Evolutionary conservation across 2,113 vertebrate genomes (phyloP), one percentile per base, ranked within the genome.

Genomic region (Callospermophilus lateralis): DNA sequence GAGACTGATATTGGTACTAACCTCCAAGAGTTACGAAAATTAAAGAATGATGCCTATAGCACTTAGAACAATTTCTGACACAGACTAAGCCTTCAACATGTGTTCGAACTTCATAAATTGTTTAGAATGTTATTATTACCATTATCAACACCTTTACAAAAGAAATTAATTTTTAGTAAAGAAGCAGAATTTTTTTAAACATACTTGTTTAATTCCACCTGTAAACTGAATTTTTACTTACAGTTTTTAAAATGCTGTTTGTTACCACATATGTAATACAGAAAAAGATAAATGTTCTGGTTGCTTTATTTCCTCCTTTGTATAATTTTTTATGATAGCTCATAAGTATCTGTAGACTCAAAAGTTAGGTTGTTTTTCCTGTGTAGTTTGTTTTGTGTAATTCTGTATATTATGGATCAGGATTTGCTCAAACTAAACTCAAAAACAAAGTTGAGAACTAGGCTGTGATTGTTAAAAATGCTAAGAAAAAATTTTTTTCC

Each of bases 101-200:
- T 61, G 24, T 89, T 78, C 42, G 48, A 70, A 4, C 79, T 92
- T 61, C 61, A 15, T 81, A 28, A 34, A 15, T 53, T 94, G 72
- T 92, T 73, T 76, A 79, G 4, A 61, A 19, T 39, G 32, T n/a
- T 77, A 8, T 92, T 93, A 39, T 65, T 32, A 10, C 30, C 85
- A 13, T 84, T 84, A 55, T 32, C 11, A 90, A 17, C 24, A 34
- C 9, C 32, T 85, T 94, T 84, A 53, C 32, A 76, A 84, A 88
- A 84, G 51, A 34, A 67, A 42, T 94, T 70, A 58, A 39, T 88
- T 91, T 87, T 79, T 78, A 94, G 53, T 81, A 72, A 77, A 94
- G 84, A 81, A 94, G 53, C 39, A 90, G n/a, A 87, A 80, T 88
- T 58, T 80, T 68, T 90, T 58, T 10, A 58, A 45, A 12, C 78